These are phyloP conservation scores for Pantherophis guttatus DNA, from an alignment of 2,113 vertebrate species.

Conservation along the genomic window DNA sequence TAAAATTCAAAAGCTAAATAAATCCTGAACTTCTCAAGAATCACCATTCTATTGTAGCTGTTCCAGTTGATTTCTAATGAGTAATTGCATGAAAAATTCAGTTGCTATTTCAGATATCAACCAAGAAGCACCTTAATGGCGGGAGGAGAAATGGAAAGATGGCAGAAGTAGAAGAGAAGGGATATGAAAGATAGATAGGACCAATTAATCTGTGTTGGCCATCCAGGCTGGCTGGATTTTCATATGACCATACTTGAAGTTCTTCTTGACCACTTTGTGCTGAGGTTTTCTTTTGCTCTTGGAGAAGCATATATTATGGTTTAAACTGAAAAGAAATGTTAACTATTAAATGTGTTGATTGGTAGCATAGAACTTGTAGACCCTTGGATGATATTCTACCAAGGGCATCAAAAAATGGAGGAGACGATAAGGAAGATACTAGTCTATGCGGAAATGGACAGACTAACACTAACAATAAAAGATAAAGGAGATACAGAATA, in stretches of 20 bases:
- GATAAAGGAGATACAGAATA: no score
- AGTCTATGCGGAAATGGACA: no score
- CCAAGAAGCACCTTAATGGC: neutral
- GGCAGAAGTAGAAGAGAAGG: neutral
- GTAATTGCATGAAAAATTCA: neutral
- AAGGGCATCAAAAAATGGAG: neutral
- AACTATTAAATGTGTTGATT: neutral
- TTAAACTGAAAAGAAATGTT: neutral
- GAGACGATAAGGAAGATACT: no score
- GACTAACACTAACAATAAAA: no score
- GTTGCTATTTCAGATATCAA: neutral
- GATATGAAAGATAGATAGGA: neutral
- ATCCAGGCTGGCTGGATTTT: neutral
- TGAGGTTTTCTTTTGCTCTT: neutral
- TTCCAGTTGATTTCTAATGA: neutral
- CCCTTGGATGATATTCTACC: neutral
- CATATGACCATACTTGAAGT: neutral
- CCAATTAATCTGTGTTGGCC: neutral
- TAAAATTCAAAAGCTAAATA: no score
- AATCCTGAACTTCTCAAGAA: neutral
- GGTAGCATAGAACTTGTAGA: neutral
- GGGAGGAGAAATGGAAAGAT: neutral
- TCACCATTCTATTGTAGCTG: neutral
- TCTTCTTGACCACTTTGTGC: neutral
- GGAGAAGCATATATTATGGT: neutral